A percentile compares a stretch with the other conserved stretches of the same genome.
Evolutionary conservation across 2,888 invertebrate species (phyloP).

Genomic region (Leptinotarsa rubiginosa): DNA sequence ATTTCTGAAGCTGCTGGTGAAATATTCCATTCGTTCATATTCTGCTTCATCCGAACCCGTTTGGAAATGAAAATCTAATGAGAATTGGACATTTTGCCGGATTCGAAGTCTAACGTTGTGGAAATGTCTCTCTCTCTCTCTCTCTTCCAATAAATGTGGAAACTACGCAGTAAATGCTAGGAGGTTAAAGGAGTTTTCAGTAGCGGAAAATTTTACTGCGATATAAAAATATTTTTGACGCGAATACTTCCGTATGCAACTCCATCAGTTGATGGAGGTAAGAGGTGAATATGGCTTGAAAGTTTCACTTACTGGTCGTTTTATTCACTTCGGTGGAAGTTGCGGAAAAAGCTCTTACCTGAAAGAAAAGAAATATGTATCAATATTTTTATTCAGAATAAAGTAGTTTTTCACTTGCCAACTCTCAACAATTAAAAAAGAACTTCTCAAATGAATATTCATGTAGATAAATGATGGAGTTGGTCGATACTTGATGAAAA

Average conservation of each 20-base stretch:
- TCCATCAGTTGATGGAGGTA: not conserved
- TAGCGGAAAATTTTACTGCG: not conserved
- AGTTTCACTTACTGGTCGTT: too few species aligned
- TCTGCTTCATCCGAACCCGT: conserved; percentile 1
- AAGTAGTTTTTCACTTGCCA: too few species aligned
- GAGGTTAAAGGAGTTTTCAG: not conserved
- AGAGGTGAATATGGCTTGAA: too few species aligned
- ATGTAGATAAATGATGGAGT: too few species aligned
- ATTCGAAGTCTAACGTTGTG: conserved; percentile 41
- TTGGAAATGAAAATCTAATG: conserved; percentile 33
- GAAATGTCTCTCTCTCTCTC: conserved; percentile 31
- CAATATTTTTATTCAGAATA: not conserved
- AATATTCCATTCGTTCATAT: conserved; percentile 15
- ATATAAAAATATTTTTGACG: not conserved
- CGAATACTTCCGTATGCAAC: not conserved
- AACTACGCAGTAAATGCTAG: not conserved
- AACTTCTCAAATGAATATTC: too few species aligned
- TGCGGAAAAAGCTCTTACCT: too few species aligned
- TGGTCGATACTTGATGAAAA: too few species aligned
- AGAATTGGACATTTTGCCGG: conserved; percentile 38
- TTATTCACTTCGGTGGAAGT: too few species aligned
- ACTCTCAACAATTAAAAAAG: too few species aligned
- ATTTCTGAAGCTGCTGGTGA: not conserved
- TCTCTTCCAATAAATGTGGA: not conserved
- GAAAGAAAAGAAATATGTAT: not conserved